phyloP scores from a whole-genome alignment of 2,113 vertebrate genomes.

The Periophthalmus modestus region DNA sequence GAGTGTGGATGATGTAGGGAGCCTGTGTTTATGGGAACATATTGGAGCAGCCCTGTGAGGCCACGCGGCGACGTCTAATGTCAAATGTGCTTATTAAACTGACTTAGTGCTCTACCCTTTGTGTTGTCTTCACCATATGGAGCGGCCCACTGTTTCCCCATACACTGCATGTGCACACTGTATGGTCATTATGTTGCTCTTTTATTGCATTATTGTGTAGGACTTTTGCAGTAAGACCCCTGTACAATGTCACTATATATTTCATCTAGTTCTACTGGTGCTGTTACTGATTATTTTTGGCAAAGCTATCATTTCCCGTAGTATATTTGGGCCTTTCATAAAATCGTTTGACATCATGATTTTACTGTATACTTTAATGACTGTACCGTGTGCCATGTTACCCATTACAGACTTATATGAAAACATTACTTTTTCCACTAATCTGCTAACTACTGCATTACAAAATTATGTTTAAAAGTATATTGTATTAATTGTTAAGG shows the following conservation, averaged over 20 bases:
- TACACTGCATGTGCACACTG: constrained; percentile 11
- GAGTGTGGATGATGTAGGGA: constrained; percentile 74
- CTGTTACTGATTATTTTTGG: neutral
- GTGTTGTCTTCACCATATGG: constrained; percentile 57
- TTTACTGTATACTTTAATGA: neutral
- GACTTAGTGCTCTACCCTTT: constrained; percentile 66
- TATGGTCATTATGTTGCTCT: constrained; percentile 46
- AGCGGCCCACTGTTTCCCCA: constrained; percentile 41
- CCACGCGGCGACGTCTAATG: constrained; percentile 61
- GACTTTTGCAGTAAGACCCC: constrained; percentile 33
- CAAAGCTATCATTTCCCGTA: constrained; percentile 9
- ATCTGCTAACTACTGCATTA: too few species aligned
- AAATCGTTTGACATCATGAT: neutral
- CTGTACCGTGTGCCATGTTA: neutral
- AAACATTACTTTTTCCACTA: too few species aligned
- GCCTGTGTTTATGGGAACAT: constrained; percentile 67
- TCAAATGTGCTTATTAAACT: constrained; percentile 79
- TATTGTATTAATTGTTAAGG: neutral
- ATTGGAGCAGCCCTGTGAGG: constrained; percentile 61
- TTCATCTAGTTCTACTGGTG: constrained; percentile 45
- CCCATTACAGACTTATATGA: neutral
- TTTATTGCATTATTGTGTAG: constrained; percentile 45
- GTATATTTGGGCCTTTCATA: neutral
- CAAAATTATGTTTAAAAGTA: too few species aligned
- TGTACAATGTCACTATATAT: constrained; percentile 43